phyloP scores from a whole-genome alignment of 2,113 vertebrate species.

The Dissostichus mawsoni region DNA sequence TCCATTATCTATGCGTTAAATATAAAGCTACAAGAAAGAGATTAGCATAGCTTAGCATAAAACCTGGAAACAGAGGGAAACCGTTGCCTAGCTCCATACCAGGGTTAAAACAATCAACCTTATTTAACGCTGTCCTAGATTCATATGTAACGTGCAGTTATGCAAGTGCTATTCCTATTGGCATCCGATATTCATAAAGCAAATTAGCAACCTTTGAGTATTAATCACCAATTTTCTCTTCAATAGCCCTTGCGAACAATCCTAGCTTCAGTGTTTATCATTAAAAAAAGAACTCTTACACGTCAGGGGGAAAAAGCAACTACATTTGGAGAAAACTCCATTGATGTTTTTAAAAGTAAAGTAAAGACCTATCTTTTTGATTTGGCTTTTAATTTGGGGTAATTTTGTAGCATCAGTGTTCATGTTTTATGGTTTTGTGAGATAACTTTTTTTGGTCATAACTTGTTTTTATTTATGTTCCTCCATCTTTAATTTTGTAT shows the following conservation, averaged over 20 bases:
- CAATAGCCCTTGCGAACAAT: not conserved
- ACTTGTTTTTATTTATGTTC: too few species aligned
- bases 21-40: not conserved
- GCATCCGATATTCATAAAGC: not conserved
- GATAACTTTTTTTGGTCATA: too few species aligned
- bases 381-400: too few species aligned
- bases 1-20: not conserved
- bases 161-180: not conserved
- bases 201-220: not conserved
- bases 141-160: not conserved
- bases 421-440: too few species aligned
- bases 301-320: not conserved
- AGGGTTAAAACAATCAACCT: too few species aligned
- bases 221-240: not conserved
- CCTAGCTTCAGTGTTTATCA: not conserved
- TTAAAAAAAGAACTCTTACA: not conserved
- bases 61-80: not conserved
- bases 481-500: too few species aligned
- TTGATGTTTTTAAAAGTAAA: too few species aligned
- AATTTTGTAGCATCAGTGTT: too few species aligned
- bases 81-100: not conserved
- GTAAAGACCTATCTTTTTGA: too few species aligned
- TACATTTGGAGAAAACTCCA: not conserved
- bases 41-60: not conserved
- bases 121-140: not conserved